A percentile compares a stretch with the other conserved stretches of the same genome.
phyloP scores from a whole-genome alignment of 2,797 vertebrate species.

The Argyrosomus regius region DNA sequence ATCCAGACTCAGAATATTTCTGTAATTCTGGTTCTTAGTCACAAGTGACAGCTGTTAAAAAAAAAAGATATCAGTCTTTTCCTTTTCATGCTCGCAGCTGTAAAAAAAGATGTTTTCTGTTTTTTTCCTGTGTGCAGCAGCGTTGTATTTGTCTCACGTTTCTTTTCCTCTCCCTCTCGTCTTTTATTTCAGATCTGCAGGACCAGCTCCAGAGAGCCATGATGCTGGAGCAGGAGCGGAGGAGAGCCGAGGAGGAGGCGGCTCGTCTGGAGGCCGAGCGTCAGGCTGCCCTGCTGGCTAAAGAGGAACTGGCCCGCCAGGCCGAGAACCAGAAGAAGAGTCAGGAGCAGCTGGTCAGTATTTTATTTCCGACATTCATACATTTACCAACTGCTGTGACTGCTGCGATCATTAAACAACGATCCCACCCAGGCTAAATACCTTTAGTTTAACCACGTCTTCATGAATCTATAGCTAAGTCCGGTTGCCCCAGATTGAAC shows the following conservation, averaged over 20 bases:
- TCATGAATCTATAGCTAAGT: too few relatives aligned
- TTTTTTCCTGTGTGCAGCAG: neutral
- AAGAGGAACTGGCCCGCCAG: slow-evolving; percentile 92
- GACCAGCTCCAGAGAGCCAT: slow-evolving; percentile 91
- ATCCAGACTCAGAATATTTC: too few relatives aligned
- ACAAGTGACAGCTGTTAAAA: too few relatives aligned
- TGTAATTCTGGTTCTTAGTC: too few relatives aligned
- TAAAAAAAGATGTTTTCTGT: neutral
- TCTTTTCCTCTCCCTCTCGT: neutral
- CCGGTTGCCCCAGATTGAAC: too few relatives aligned
- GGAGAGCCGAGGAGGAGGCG: slow-evolving; percentile 89
- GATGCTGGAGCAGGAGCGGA: slow-evolving; percentile 91
- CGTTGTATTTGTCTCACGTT: neutral
- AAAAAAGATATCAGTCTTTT: too few relatives aligned
- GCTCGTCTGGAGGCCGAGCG: slow-evolving; percentile 92
- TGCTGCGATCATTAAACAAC: neutral
- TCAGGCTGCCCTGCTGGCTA: slow-evolving; percentile 90
- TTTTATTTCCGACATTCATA: neutral
- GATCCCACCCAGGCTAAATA: too few relatives aligned
- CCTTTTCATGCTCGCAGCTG: too few relatives aligned
- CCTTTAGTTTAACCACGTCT: too few relatives aligned
- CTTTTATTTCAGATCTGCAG: slow-evolving; percentile 86
- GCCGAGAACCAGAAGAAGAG: slow-evolving; percentile 90
- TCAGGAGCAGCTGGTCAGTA: slow-evolving; percentile 93
- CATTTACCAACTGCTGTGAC: neutral